Evolutionary conservation across 2,797 vertebrate species (phyloP).

Genomic region (Artibeus jamaicensis): DNA sequence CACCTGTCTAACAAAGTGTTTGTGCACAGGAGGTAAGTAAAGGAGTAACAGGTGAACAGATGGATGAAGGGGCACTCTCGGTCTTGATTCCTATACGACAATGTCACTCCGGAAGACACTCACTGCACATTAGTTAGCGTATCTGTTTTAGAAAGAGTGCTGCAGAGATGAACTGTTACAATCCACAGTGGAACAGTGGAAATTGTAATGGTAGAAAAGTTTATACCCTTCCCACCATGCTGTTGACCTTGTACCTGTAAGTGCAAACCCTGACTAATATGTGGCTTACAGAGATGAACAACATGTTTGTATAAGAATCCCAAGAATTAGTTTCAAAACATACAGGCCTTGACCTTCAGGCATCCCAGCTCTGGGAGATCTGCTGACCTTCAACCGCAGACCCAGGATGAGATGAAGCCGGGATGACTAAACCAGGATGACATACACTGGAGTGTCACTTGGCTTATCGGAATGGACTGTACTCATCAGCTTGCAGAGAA

Average conservation of each 20-base stretch:
- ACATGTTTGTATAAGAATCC: neutral
- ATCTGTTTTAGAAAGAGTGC: neutral
- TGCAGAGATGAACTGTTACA: neutral
- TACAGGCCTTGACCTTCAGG: neutral
- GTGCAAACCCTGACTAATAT: neutral
- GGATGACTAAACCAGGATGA: neutral
- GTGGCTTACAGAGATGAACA: neutral
- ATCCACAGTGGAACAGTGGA: neutral
- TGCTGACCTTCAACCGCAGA: neutral
- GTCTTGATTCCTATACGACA: neutral
- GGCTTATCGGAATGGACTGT: neutral
- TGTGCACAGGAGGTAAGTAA: neutral
- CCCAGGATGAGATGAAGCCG: neutral
- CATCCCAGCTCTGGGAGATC: neutral
- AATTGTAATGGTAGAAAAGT: no score
- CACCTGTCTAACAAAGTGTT: neutral
- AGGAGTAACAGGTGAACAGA: neutral
- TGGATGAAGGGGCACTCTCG: neutral
- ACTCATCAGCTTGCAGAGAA: neutral
- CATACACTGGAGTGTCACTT: neutral
- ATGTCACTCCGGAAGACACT: neutral
- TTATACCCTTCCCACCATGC: no score
- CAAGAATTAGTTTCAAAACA: neutral
- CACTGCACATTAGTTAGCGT: neutral
- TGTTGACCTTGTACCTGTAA: no score